Base-by-base conservation (phyloP, 2,888 invertebrate species). In the Caenorhabditis uteleia region DNA sequence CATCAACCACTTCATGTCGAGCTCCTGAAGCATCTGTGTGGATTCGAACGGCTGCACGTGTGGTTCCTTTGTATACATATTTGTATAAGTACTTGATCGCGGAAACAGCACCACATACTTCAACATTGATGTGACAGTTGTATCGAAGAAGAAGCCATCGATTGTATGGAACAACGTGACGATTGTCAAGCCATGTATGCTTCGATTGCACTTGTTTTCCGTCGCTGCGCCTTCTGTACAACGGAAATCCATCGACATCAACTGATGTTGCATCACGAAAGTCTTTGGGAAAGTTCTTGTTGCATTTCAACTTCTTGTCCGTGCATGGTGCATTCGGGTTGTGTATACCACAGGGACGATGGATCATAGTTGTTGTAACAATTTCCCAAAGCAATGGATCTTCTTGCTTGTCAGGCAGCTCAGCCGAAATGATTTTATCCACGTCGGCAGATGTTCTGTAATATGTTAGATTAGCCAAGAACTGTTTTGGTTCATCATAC, bases 121-220 rank as follows among this genome's bases (percentile, higher is more conserved):
- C 77, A n/a, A 82, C 53, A 61, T 79, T 80, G 26, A 79, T 58
- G 54, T 82, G 80, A 10, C 48, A 48, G 18, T 70, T 45, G 40
- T 66, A 75, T n/a, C 59, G 55, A 1, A 48, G 21, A 5, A 43
- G n/a, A 3, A 83, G 64, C 31, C 42, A 68, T 3, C 55, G 54
- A 59, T 82, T 84, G 65, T 84, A 84, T 0, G 84, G 84, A 8
- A 85, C 84, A 7, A 84, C 78, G 72, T 74, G 80, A 23, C 75
- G 43, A 65, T 84, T 84, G 10, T 42, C 43, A 20, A 51, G 27
- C 0, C n/a, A 12, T 1, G 36, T 20, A 7, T 29, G 20, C 1
- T 31, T 23, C 18, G 6, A 31, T 2, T n/a, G 10, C n/a, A 48
- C 27, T 2, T 58, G 20, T n/a, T 29, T 67, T 42, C 73, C 75